phyloP scores from a whole-genome alignment of 2,113 vertebrate species.

The Antechinus stuartii region DNA sequence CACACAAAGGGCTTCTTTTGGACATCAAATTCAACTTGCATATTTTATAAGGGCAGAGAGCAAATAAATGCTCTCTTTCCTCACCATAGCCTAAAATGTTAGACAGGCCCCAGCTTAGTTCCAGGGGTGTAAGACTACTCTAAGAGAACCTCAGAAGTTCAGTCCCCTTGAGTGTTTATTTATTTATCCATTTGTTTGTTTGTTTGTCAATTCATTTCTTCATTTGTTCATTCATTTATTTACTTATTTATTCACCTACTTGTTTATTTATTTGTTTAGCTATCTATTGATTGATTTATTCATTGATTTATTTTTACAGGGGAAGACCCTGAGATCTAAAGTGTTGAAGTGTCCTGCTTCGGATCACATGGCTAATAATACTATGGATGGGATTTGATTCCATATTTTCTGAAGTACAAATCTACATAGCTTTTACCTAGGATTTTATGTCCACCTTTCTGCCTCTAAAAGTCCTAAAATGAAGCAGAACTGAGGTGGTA shows the following conservation, averaged over 20 bases:
- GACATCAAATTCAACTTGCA: not conserved
- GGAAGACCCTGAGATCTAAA: slow-evolving; percentile 8
- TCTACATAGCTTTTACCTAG: not conserved
- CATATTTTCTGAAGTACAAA: slow-evolving; percentile 8
- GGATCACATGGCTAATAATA: not conserved
- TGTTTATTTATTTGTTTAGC: not conserved
- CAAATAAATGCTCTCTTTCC: not conserved
- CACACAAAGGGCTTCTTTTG: not conserved
- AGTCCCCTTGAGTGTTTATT: not conserved
- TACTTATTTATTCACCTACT: not conserved
- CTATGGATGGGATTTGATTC: not conserved
- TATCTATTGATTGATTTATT: not conserved
- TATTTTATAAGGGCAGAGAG: not conserved
- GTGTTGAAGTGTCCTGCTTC: not conserved
- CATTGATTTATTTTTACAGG: not conserved
- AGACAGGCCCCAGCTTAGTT: not conserved
- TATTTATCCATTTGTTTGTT: not conserved
- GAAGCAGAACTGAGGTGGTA: not conserved
- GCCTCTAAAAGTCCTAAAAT: not conserved
- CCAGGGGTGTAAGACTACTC: not conserved
- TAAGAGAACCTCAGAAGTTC: not conserved
- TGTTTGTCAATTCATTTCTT: not conserved
- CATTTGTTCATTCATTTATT: not conserved
- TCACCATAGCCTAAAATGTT: not conserved
- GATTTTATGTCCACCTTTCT: not conserved